Base-by-base conservation (phyloP, 92 coral and sea anemone genomes). In the Epizoanthus illoricatus region DNA sequence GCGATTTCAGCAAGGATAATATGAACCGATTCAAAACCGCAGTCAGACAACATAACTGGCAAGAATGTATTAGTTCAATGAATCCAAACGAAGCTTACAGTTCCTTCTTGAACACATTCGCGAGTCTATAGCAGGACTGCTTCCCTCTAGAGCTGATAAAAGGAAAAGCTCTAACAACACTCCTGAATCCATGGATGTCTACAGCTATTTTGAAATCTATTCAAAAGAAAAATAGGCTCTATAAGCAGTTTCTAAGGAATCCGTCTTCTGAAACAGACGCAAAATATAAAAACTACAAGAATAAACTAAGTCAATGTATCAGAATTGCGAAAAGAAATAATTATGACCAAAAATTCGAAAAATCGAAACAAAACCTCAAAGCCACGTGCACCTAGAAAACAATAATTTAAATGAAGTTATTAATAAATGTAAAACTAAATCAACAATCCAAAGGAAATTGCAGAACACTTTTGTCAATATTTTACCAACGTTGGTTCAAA, bases 401-500 rank as follows among this genome's bases (percentile, higher is more conserved):
- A 69, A 69, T 69, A n/a, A n/a, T n/a, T n/a, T n/a, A 18, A 69
- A 21, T 11, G 20, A 18, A 42, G 74, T n/a, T 13, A 36, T 69
- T 12, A 69, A 69, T 3, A 69, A 41, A 69, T 21, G 54, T 20
- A 69, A 40, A 40, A 5, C 17, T 3, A 69, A 36, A 12, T 54
- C 13, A 49, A 16, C 11, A 5, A 3, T 62, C 7, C 28, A 11
- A 7, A 18, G 15, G 16, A 69, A 40, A 69, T 69, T 21, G 73
- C 73, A 16, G 73, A 36, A 7, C 72, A 67, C 18, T 67, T 67
- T 40, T 67, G 42, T 40, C 52, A 69, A 60, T 84, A 84, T 52
- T 84, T 84, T 40, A 84, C 87, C 0, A 74, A 84, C 18, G 33
- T 74, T 65, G 87, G 87, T 9, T 71, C 87, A 10, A 61, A 18